Evolutionary conservation across 2,888 invertebrate species (phyloP).

Genomic region (Schizotus pectinicornis): DNA sequence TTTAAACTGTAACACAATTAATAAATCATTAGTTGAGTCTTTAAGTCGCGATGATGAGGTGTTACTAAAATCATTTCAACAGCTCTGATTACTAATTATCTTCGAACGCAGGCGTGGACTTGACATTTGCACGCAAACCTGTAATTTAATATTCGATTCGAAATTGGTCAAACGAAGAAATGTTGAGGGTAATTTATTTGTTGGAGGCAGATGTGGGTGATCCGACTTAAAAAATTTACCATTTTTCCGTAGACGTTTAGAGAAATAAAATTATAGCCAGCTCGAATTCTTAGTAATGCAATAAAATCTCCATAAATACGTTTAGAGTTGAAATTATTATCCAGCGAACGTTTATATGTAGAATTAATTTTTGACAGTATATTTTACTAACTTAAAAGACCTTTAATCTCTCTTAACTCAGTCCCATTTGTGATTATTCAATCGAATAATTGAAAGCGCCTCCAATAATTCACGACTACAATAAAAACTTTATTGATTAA

Average conservation of each 20-base stretch:
- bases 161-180: neutral
- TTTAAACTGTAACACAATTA: conserved; percentile 23
- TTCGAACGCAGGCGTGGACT: no score
- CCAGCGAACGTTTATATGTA: conserved; percentile 25
- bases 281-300: conserved; percentile 23
- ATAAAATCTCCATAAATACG: conserved; percentile 31
- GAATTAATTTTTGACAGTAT: conserved; percentile 31
- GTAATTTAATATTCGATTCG: no score
- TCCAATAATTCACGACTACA: conserved; percentile 9
- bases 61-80: no score
- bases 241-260: conserved; percentile 9
- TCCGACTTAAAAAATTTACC: conserved; percentile 1
- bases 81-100: no score
- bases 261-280: conserved; percentile 20
- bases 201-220: neutral
- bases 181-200: neutral
- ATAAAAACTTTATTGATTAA: neutral
- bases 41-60: no score
- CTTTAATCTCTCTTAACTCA: conserved; percentile 15
- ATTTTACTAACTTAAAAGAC: conserved; percentile 24
- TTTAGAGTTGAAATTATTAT: conserved; percentile 22
- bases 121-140: no score
- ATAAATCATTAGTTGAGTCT: conserved; percentile 20
- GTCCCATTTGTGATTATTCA: conserved; percentile 9
- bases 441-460: conserved; percentile 10